These are phyloP conservation scores for Drosophila maculinotata DNA, from an alignment of 2,888 invertebrate species.

Conservation along the genomic window DNA sequence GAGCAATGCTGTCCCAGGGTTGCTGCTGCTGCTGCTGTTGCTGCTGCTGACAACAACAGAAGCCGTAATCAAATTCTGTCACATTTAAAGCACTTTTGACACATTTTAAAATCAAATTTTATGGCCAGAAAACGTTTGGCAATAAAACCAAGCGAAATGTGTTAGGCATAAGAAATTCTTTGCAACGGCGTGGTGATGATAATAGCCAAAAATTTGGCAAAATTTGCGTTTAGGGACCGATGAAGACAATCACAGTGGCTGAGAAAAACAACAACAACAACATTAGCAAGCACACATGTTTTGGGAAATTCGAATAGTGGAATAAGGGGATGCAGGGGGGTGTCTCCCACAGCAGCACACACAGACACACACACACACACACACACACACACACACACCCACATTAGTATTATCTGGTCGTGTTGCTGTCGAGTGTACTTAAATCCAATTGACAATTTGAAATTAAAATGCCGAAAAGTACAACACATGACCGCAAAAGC, in stretches of 20 bases:
- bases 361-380: neutral
- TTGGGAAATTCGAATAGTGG: conserved; percentile 22
- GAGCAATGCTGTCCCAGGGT: neutral
- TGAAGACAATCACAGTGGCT: conserved; percentile 58
- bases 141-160: conserved; percentile 41
- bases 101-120: conserved; percentile 77
- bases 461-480: conserved; percentile 80
- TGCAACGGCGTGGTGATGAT: conserved; percentile 27
- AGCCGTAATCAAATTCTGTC: conserved; percentile 68
- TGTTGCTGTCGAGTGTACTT: conserved; percentile 70
- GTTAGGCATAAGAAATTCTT: conserved; percentile 16
- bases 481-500: conserved; percentile 65
- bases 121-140: conserved; percentile 60
- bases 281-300: conserved; percentile 30
- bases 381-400: neutral
- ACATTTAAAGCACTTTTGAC: conserved; percentile 75
- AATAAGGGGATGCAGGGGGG: neutral
- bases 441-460: conserved; percentile 80
- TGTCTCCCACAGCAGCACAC: too few species aligned
- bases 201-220: conserved; percentile 66
- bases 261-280: conserved; percentile 10
- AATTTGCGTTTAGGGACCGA: conserved; percentile 69
- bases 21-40: too few species aligned
- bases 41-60: conserved; percentile 28
- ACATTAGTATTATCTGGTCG: conserved; percentile 33